phyloP scores from a whole-genome alignment of 2,797 vertebrate species.

The Acipenser oxyrinchus region DNA sequence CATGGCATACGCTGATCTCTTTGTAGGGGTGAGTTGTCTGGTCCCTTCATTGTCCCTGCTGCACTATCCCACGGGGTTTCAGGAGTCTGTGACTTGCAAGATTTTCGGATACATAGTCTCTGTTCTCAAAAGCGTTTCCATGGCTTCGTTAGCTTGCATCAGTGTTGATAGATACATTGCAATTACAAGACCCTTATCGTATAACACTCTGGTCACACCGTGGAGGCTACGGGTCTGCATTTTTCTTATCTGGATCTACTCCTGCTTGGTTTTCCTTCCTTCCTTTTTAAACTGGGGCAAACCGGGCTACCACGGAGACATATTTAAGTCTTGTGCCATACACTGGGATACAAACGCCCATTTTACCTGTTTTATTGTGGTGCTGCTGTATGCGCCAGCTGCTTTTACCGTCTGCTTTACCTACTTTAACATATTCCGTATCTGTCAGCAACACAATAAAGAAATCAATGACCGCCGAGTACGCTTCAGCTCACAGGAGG shows the following conservation, averaged over 20 bases:
- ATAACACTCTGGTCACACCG: conserved; percentile 82
- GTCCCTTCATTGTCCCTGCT: conserved; percentile 88
- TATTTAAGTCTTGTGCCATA: conserved; percentile 82
- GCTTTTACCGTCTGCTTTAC: conserved; percentile 90
- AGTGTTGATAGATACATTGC: conserved; percentile 94
- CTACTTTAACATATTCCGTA: conserved; percentile 95
- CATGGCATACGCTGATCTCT: conserved; percentile 94
- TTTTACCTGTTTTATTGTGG: conserved; percentile 88
- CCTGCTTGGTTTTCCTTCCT: conserved; percentile 83
- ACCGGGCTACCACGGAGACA: conserved; percentile 93
- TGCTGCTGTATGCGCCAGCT: conserved; percentile 86
- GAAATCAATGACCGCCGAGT: conserved; percentile 89
- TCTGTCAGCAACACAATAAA: conserved; percentile 91
- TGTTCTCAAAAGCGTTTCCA: conserved; percentile 93
- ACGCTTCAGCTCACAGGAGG: conserved; percentile 78
- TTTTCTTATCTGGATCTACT: conserved; percentile 86
- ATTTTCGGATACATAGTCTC: conserved; percentile 90
- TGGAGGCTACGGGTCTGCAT: conserved; percentile 89
- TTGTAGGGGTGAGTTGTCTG: conserved; percentile 93
- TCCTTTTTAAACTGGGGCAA: conserved; percentile 95
- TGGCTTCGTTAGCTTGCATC: conserved; percentile 89
- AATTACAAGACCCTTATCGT: conserved; percentile 86
- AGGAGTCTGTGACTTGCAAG: conserved; percentile 83
- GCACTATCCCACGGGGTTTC: conserved; percentile 71
- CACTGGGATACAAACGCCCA: conserved; percentile 79